Conservation (phyloP, 2,113 vertebrate genomes). For the Cricetomys ansorgei region DNA sequence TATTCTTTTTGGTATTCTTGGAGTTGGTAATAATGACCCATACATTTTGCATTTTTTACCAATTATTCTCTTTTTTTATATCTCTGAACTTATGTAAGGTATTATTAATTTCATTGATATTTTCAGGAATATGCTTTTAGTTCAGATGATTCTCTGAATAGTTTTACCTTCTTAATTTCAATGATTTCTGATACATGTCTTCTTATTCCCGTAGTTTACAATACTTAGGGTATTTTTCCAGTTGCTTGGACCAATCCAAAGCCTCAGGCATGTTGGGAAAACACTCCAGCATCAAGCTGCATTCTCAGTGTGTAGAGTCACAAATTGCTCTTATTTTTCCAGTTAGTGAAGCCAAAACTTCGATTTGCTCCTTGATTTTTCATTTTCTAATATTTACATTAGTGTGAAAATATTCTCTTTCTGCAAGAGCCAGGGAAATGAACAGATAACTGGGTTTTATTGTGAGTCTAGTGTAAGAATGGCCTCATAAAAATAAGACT, state of each 20-base stretch:
- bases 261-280: too few relatives aligned
- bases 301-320: background rate
- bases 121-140: background rate
- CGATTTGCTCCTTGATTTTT: background rate
- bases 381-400: background rate
- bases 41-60: background rate
- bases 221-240: background rate
- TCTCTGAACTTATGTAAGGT: background rate
- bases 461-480: background rate
- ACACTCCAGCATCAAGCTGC: too few relatives aligned
- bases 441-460: background rate
- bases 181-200: background rate
- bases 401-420: background rate
- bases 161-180: background rate
- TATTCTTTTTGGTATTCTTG: background rate
- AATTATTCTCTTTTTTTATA: background rate
- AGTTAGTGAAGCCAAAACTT: background rate
- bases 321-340: background rate
- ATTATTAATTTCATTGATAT: background rate
- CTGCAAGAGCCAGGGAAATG: background rate
- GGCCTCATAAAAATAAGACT: rapidly evolving
- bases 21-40: too few relatives aligned
- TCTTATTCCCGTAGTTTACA: background rate
- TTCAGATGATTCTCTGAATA: background rate
- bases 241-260: background rate